A percentile compares a stretch with the other conserved stretches of the same genome.
These are phyloP conservation scores for Andrena hattorfiana DNA, from an alignment of 2,888 invertebrate species.

Conservation along the genomic window DNA sequence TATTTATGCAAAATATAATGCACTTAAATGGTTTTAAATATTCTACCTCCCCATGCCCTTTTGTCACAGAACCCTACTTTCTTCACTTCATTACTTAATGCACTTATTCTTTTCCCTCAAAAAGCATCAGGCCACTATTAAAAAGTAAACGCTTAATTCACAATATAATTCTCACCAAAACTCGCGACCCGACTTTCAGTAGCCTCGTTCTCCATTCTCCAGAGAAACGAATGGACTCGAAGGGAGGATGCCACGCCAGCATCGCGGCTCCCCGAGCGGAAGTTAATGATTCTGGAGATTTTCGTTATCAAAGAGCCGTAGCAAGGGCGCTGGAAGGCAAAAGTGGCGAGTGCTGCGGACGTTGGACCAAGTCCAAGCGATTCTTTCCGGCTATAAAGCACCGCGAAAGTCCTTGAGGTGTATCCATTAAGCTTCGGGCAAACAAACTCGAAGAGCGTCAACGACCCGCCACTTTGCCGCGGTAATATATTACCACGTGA, in stretches of 20 bases:
- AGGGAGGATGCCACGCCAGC: neutral
- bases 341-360: conserved; percentile 70
- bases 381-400: conserved; percentile 76
- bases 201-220: neutral
- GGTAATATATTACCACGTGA: conserved; percentile 77
- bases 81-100: no score
- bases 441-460: conserved; percentile 79
- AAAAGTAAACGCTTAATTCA: no score
- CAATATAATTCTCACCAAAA: no score
- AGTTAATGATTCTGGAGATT: conserved; percentile 60
- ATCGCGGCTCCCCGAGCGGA: conserved; percentile 8
- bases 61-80: neutral
- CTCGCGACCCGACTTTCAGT: no score
- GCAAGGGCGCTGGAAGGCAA: conserved; percentile 51
- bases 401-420: conserved; percentile 74
- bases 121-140: no score
- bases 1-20: neutral
- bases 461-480: conserved; percentile 71
- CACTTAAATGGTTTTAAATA: neutral
- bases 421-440: conserved; percentile 79
- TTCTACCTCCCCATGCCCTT: neutral
- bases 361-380: conserved; percentile 77
- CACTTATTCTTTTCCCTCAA: no score
- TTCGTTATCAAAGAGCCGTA: conserved; percentile 44
- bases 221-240: neutral